phyloP scores from a whole-genome alignment of 2,888 invertebrate genomes.

The Podotricha telesiphe region DNA sequence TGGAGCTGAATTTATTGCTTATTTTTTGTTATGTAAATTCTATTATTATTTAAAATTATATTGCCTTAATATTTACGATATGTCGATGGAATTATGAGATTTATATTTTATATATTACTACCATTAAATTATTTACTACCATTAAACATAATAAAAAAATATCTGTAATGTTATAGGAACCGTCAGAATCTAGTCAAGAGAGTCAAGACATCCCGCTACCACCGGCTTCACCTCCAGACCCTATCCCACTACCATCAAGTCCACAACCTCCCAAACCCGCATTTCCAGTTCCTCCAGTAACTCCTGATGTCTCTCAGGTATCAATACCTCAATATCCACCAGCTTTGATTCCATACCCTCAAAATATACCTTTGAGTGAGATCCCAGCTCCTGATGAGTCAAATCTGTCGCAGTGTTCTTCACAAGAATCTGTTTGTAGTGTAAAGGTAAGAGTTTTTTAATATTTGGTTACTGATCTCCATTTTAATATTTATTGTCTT shows the following conservation, averaged over 20 bases:
- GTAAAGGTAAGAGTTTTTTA: constrained; percentile 51
- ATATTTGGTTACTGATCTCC: background rate
- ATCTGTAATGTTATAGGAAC: too few species aligned
- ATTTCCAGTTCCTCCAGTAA: background rate
- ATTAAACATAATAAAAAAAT: too few species aligned
- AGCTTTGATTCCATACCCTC: background rate
- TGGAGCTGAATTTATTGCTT: too few species aligned
- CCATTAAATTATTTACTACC: too few species aligned
- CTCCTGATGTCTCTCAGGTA: background rate
- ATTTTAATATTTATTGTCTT: background rate
- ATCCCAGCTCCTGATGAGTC: constrained; percentile 51
- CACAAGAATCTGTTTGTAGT: constrained; percentile 64
- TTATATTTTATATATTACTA: too few species aligned
- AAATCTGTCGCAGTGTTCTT: constrained; percentile 62
- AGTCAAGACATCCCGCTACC: constrained; percentile 15
- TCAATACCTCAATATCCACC: background rate
- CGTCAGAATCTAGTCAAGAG: constrained; percentile 13
- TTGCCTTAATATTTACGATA: too few species aligned
- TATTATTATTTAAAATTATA: too few species aligned
- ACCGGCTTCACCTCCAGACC: background rate
- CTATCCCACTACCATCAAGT: background rate
- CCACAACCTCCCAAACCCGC: background rate
- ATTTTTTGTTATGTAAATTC: too few species aligned
- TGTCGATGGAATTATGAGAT: too few species aligned
- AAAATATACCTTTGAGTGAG: background rate